These are phyloP conservation scores for Volucella inflata DNA, from an alignment of 2,888 invertebrate genomes.

Conservation along the genomic window DNA sequence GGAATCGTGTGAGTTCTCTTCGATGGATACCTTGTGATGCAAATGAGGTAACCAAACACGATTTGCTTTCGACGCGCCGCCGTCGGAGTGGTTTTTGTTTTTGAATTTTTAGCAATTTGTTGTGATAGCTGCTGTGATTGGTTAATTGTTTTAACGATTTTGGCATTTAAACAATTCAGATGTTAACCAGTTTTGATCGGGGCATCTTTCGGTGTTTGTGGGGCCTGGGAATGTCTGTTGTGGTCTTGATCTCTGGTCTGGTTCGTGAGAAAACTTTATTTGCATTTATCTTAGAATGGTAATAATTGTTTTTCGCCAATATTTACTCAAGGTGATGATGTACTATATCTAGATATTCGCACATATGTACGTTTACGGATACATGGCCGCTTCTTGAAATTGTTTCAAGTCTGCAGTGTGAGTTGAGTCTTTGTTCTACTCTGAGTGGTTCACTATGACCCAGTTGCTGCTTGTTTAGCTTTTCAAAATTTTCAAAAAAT, in stretches of 20 bases:
- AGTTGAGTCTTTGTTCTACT: too few relatives aligned
- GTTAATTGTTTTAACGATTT: conserved; percentile 72
- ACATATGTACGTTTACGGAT: not conserved
- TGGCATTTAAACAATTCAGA: conserved; percentile 44
- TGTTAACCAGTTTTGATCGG: conserved; percentile 4
- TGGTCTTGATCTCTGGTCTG: not conserved
- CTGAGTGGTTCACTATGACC: too few relatives aligned
- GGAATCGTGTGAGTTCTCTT: not conserved
- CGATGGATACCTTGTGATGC: conserved; percentile 38
- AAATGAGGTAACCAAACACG: conserved; percentile 65
- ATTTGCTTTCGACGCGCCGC: conserved; percentile 54
- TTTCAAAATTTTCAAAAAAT: too few relatives aligned
- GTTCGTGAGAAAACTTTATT: conserved; percentile 58
- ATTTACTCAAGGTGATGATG: conserved; percentile 20
- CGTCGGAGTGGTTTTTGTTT: conserved; percentile 20
- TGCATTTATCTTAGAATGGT: conserved; percentile 63
- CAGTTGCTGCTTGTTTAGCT: too few relatives aligned
- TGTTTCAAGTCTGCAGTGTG: not conserved
- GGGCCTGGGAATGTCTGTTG: conserved; percentile 16
- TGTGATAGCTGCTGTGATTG: conserved; percentile 69
- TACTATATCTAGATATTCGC: too few relatives aligned
- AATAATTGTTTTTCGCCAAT: conserved; percentile 33
- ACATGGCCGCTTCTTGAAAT: conserved; percentile 12
- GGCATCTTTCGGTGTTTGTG: not conserved
- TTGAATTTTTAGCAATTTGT: conserved; percentile 60